Conservation (phyloP, 2,113 vertebrate genomes). For the Clinocottus analis region DNA sequence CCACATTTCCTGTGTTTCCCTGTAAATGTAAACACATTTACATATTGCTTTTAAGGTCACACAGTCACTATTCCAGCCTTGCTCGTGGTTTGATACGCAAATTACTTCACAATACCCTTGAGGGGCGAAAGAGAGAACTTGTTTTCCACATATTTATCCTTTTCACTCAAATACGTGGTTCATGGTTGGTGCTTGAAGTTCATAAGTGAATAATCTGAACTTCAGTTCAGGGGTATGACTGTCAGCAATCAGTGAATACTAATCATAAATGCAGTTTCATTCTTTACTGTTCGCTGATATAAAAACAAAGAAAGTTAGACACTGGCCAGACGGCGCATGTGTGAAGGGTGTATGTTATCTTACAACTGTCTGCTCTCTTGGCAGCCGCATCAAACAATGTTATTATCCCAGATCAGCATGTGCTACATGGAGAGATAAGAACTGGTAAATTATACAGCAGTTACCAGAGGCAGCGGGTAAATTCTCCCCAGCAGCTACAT, state of each 20-base stretch:
- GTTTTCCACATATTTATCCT: slow-evolving; percentile 15
- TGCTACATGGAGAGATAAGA: slow-evolving; percentile 65
- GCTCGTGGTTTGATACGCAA: slow-evolving; percentile 25
- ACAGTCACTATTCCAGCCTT: slow-evolving; percentile 20
- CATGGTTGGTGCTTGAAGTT: slow-evolving; percentile 20
- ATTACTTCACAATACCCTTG: slow-evolving; percentile 2
- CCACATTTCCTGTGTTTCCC: slow-evolving; percentile 13
- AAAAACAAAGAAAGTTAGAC: slow-evolving; percentile 12
- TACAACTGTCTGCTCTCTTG: slow-evolving; percentile 43
- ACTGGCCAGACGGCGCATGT: slow-evolving; percentile 1
- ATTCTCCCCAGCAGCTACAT: slow-evolving; percentile 57
- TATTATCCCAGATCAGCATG: slow-evolving; percentile 64
- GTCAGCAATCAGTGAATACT: not conserved
- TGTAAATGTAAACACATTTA: slow-evolving; percentile 28
- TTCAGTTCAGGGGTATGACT: not conserved
- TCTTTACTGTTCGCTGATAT: not conserved
- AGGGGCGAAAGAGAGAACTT: not conserved
- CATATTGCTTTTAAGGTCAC: slow-evolving; percentile 38
- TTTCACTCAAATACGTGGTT: slow-evolving; percentile 1
- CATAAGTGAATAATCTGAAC: slow-evolving; percentile 16
- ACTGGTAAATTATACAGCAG: slow-evolving; percentile 67
- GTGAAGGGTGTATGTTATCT: slow-evolving; percentile 59
- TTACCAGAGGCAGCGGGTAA: slow-evolving; percentile 49
- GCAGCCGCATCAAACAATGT: slow-evolving; percentile 67
- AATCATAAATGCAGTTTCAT: not conserved